A percentile compares a stretch with the other conserved stretches of the same genome.
These are phyloP conservation scores for Zootermopsis nevadensis DNA, from an alignment of 2,888 invertebrate genomes.

Conservation along the genomic window DNA sequence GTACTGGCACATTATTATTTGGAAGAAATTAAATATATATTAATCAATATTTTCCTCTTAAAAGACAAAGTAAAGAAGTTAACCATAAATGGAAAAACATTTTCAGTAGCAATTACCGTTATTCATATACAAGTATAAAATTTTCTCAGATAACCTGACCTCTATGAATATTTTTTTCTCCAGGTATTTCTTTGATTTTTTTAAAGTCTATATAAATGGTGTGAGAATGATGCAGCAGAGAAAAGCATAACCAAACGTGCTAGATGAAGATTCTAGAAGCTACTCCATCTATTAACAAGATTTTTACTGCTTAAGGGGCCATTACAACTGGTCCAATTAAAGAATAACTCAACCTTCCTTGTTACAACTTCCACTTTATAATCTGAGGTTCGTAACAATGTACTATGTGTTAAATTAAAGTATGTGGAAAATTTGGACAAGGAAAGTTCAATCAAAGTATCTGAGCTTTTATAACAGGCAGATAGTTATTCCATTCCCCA, in stretches of 20 bases:
- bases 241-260: conserved; percentile 15
- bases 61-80: background rate
- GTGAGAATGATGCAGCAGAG: background rate
- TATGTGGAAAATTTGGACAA: conserved; percentile 6
- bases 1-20: conserved; percentile 7
- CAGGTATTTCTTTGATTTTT: background rate
- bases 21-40: background rate
- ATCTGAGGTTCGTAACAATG: background rate
- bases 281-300: background rate
- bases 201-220: background rate
- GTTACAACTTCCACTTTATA: conserved; percentile 5
- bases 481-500: background rate
- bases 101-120: conserved; percentile 21
- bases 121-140: conserved; percentile 33
- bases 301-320: background rate
- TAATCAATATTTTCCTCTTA: background rate
- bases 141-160: background rate
- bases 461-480: background rate
- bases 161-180: background rate
- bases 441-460: background rate
- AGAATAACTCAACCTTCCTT: conserved; percentile 10
- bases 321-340: conserved; percentile 11
- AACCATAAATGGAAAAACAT: background rate
- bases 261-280: conserved; percentile 9
- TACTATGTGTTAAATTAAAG: background rate